Percentiles rank a stretch among this genome's conserved stretches.
These are phyloP conservation scores for Leucophenga montana DNA, from an alignment of 2,888 invertebrate species.

Conservation along the genomic window DNA sequence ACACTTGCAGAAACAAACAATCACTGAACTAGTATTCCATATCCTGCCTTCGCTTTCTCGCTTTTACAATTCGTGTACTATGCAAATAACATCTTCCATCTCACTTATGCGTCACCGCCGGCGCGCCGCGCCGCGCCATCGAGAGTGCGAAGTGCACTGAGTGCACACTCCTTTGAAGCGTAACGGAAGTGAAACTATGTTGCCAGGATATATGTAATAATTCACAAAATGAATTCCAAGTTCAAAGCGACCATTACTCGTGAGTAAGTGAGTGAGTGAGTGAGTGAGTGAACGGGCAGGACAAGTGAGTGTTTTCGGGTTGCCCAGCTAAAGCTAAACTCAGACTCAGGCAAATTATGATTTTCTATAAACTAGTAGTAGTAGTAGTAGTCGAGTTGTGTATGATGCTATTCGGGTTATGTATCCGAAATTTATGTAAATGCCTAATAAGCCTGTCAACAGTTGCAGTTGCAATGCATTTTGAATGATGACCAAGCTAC, in stretches of 20 bases:
- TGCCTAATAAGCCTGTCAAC: slow-evolving; percentile 68
- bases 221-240: slow-evolving; percentile 68
- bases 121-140: background rate
- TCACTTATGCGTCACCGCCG: background rate
- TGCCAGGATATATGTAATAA: slow-evolving; percentile 68
- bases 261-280: slow-evolving; percentile 32
- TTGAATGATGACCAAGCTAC: slow-evolving; percentile 31
- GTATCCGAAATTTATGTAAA: slow-evolving; percentile 58
- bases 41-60: slow-evolving; percentile 9
- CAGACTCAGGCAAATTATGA: slow-evolving; percentile 3
- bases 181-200: slow-evolving; percentile 67
- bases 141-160: slow-evolving; percentile 46
- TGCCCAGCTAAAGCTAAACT: slow-evolving; percentile 31
- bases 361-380: slow-evolving; percentile 12
- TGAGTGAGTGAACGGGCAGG: too few relatives aligned
- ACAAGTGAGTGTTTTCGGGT: background rate
- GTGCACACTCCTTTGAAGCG: slow-evolving; percentile 41
- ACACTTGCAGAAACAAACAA: background rate
- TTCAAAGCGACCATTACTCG: slow-evolving; percentile 70
- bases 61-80: background rate
- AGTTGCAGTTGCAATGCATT: slow-evolving; percentile 43
- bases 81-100: background rate
- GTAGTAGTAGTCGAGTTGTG: background rate
- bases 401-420: slow-evolving; percentile 11
- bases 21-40: background rate